Evolutionary conservation across 2,113 vertebrate genomes (phyloP), one percentile per base, ranked within the genome.

Genomic region (Syngnathus typhle): DNA sequence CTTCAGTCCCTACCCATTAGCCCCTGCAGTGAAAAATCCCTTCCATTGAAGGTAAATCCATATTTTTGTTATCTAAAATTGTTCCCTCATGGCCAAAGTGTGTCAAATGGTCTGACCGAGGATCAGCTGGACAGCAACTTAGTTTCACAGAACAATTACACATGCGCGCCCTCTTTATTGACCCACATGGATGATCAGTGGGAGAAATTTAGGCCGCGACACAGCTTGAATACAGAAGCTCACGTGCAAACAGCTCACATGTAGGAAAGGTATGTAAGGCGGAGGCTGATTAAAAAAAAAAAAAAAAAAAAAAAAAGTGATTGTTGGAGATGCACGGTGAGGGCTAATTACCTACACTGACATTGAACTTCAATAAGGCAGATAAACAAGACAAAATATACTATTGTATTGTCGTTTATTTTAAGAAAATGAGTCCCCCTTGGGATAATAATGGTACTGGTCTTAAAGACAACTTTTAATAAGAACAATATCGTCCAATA

Each of bases 1-100:
- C 94, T 93, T 41, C 78, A 94, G 21, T 99, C 96, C 13, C 92
- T 99, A 76, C 95, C 95, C 59, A 94, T 96, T 61, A 98, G 96
- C 81, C 96, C 96, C 49, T 93, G 94, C 85, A 92, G 93, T 46
- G 96, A 98, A 76, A 96, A 94, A 75, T 93, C 93, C 0, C 75
- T 92, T 15, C 91, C 91, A 75, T 93, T 96, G 69, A 98, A 98
- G 96, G 96, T 99, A 96, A 89, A 67, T 15, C 15, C 32, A 38
- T 32, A 32, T 12, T 38, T 18, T 13, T 37, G 21, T 36, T 21
- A 27, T 58, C 12, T 8, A 32, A 32, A 32, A 32, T 55, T 16
- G 2, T 54, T 21, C 7, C n/a, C 23, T 54, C 7, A 3, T 21
- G 5, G 13, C 12, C 16, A 18, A 58, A 36, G 10, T 52, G 49